phyloP scores from a whole-genome alignment of 2,113 vertebrate genomes.

The Rhinoptilus africanus region DNA sequence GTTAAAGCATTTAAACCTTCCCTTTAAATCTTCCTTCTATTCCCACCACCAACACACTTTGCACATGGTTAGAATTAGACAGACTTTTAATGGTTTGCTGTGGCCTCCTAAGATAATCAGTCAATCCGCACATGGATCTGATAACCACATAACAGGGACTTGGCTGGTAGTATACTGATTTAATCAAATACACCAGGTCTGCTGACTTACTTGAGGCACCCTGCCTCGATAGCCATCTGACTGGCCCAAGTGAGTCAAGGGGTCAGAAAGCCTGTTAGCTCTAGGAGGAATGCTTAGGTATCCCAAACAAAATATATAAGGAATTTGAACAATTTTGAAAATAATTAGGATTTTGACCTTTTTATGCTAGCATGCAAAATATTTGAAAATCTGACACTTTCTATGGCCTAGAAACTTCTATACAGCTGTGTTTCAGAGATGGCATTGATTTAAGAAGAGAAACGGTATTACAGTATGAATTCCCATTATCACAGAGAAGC shows the following conservation, averaged over 20 bases:
- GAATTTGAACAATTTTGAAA: not conserved
- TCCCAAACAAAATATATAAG: not conserved
- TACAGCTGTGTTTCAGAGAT: not conserved
- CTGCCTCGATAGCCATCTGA: not conserved
- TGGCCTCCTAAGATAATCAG: not conserved
- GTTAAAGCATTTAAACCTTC: not conserved
- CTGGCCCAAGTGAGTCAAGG: not conserved
- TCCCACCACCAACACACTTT: not conserved
- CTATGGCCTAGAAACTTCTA: not conserved
- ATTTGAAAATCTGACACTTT: not conserved
- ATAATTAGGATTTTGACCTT: not conserved
- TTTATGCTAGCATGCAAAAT: not conserved
- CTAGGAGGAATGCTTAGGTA: not conserved
- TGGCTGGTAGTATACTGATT: not conserved
- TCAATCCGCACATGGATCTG: not conserved
- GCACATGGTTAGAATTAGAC: not conserved
- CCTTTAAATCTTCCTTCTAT: not conserved
- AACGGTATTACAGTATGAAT: not conserved
- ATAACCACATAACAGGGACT: not conserved
- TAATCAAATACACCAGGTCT: not conserved
- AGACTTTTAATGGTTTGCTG: not conserved
- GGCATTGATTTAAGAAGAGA: not conserved
- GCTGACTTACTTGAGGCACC: not conserved
- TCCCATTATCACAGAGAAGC: not conserved
- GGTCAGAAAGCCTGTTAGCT: not conserved